Percentiles rank a stretch among this genome's conserved stretches.
These are phyloP conservation scores for Uropsilus gracilis DNA, from an alignment of 2,113 vertebrate species.

Conservation along the genomic window DNA sequence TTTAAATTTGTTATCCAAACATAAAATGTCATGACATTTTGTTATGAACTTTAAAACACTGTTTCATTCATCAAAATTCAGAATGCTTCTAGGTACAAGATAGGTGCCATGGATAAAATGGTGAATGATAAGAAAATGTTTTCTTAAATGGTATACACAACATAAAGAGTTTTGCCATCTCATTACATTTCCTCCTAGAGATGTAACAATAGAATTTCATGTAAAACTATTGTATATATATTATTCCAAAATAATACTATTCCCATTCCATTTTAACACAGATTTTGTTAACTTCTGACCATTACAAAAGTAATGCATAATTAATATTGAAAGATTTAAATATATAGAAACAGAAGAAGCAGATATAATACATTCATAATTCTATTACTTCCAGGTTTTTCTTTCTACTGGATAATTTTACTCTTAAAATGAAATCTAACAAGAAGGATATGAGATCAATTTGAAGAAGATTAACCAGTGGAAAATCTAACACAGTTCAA, in stretches of 20 bases:
- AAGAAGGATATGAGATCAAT: not conserved
- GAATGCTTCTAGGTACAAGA: not conserved
- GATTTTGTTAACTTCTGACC: not conserved
- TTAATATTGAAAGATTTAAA: not conserved
- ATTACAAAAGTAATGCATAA: not conserved
- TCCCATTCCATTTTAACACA: not conserved
- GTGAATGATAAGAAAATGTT: not conserved
- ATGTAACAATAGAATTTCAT: not conserved
- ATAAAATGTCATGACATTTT: not conserved
- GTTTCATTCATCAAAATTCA: not conserved
- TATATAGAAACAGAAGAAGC: not conserved
- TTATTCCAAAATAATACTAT: not conserved
- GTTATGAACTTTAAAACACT: not conserved
- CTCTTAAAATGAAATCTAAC: not conserved
- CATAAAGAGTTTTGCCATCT: not conserved
- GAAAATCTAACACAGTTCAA: not conserved
- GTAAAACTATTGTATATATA: not conserved
- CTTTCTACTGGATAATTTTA: not conserved
- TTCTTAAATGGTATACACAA: not conserved
- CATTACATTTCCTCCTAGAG: not conserved
- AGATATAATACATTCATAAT: slow-evolving; percentile 10
- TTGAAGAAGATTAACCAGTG: not conserved
- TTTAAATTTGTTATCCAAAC: not conserved
- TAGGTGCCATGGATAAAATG: not conserved
- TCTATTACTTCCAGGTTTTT: not conserved